Evolutionary conservation across 37 sponge, comb jelly and placozoan species (phyloP).

Genomic region (Hexactinellida sp.): DNA sequence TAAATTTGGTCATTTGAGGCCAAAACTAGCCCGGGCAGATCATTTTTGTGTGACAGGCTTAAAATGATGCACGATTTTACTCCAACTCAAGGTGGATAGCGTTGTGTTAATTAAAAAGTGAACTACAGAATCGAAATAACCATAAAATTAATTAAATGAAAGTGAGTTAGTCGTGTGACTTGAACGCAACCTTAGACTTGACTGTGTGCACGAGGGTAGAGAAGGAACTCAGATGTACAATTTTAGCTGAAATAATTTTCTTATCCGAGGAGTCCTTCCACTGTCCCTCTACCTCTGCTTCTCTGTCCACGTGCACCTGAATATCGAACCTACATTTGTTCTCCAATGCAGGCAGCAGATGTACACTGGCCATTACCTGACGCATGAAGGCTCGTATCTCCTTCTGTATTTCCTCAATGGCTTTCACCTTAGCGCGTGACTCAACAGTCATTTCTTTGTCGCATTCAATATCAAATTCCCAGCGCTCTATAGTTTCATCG

Average conservation of each 20-base stretch:
- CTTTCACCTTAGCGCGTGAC: not conserved
- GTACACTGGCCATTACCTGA: not conserved
- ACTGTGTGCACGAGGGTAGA: conserved; percentile 10
- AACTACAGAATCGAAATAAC: not conserved
- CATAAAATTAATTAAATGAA: not conserved
- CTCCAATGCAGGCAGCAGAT: conserved; percentile 2
- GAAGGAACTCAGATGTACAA: not conserved
- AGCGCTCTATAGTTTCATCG: conserved; percentile 1
- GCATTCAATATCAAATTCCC: conserved; percentile 3
- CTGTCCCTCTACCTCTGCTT: not conserved
- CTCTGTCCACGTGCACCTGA: not conserved
- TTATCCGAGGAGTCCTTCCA: not conserved
- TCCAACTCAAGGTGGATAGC: no score
- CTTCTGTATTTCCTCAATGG: not conserved
- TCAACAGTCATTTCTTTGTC: not conserved
- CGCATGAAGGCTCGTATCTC: conserved; percentile 4
- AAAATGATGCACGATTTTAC: no score
- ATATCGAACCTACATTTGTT: not conserved
- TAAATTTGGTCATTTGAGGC: no score
- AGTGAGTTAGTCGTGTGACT: not conserved
- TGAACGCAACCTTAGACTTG: not conserved
- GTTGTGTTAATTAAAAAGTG: not conserved
- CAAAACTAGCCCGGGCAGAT: no score
- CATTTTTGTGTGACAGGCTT: no score
- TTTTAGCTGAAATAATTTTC: not conserved